phyloP scores from a whole-genome alignment of 1,140 invertebrate species.

The Drosophila santomea region DNA sequence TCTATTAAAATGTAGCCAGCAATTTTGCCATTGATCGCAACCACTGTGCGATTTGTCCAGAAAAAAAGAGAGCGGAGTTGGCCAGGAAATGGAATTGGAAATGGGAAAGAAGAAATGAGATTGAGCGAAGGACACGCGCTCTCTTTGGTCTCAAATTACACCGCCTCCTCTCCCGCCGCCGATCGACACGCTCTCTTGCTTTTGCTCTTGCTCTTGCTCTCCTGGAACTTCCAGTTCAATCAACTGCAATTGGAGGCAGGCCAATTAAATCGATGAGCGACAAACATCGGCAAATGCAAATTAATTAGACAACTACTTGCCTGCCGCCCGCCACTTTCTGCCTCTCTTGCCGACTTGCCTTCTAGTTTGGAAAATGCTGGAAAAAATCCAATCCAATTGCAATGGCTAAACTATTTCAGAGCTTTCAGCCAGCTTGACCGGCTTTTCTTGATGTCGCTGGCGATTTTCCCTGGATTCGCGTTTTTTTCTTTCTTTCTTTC shows the following conservation, averaged over 20 bases:
- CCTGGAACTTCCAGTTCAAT: conserved; percentile 51
- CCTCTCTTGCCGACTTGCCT: not conserved
- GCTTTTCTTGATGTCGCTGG: conserved; percentile 37
- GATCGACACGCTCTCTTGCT: not conserved
- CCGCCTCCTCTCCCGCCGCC: not conserved
- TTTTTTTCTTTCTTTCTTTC: not conserved
- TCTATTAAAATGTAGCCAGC: too few species aligned
- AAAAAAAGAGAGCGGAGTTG: not conserved
- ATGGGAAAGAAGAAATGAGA: conserved; percentile 1
- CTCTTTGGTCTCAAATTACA: conserved; percentile 22
- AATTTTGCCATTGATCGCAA: not conserved
- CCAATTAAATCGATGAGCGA: conserved; percentile 73
- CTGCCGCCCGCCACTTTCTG: conserved; percentile 6
- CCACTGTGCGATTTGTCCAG: conserved; percentile 7
- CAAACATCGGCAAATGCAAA: conserved; percentile 55
- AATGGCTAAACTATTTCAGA: conserved; percentile 48
- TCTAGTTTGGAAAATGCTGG: not conserved
- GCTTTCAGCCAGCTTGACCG: conserved; percentile 55
- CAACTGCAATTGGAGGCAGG: conserved; percentile 65
- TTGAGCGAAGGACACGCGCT: conserved; percentile 8
- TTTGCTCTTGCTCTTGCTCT: not conserved
- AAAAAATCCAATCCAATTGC: conserved; percentile 42
- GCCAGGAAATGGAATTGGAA: conserved; percentile 13
- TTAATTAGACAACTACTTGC: conserved; percentile 55
- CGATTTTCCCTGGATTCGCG: conserved; percentile 54